These are phyloP conservation scores for Ramphastos sulfuratus DNA, from an alignment of 2,113 vertebrate genomes.

Conservation along the genomic window DNA sequence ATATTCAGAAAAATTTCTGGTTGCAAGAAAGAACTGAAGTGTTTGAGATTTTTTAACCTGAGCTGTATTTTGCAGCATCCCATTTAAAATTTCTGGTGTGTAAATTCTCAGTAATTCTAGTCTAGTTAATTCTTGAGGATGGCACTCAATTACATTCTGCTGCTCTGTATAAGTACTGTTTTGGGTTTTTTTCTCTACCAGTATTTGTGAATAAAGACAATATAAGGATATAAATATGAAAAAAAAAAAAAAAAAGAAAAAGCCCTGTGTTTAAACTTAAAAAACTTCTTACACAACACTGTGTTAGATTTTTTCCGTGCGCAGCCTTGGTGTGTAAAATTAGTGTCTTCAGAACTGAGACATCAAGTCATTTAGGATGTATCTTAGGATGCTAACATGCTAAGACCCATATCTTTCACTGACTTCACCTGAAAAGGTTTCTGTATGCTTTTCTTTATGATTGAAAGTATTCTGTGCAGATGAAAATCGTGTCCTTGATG, in stretches of 20 bases:
- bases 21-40: not conserved
- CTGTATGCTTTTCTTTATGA: not conserved
- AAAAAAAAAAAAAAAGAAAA: not conserved
- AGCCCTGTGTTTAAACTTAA: fast-evolving
- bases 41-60: not conserved
- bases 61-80: not conserved
- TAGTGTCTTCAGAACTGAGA: not conserved
- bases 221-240: not conserved
- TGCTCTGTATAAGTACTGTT: not conserved
- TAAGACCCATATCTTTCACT: not conserved
- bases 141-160: not conserved
- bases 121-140: not conserved
- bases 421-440: not conserved
- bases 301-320: not conserved
- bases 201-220: not conserved
- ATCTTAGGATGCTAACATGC: not conserved
- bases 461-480: not conserved
- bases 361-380: not conserved
- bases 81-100: not conserved
- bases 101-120: not conserved
- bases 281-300: not conserved
- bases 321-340: not conserved
- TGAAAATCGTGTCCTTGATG: not conserved
- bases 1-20: not conserved
- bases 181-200: not conserved